Evolutionary conservation across 1,140 invertebrate species (phyloP).

Genomic region (Rhysida immarginata): DNA sequence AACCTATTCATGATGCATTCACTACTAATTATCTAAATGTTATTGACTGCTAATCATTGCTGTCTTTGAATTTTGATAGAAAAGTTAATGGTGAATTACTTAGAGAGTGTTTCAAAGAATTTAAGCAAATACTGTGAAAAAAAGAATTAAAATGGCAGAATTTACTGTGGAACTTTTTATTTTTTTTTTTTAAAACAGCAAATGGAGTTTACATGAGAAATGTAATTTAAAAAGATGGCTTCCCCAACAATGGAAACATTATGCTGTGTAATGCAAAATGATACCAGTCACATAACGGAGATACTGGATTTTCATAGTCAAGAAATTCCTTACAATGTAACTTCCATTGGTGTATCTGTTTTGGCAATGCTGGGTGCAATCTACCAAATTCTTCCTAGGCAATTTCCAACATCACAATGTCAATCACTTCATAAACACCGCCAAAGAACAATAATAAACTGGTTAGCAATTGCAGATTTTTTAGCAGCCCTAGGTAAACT

Average conservation of each 20-base stretch:
- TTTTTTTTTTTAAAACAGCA: no score
- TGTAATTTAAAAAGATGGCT: no score
- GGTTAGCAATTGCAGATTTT: slow-evolving; percentile 59
- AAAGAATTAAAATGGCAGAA: no score
- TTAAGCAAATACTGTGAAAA: no score
- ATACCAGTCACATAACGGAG: neutral
- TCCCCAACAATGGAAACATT: neutral
- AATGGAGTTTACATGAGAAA: no score
- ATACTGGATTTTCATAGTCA: neutral
- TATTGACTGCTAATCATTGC: no score
- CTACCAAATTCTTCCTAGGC: slow-evolving; percentile 42
- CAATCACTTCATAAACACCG: slow-evolving; percentile 39
- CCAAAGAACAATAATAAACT: slow-evolving; percentile 52
- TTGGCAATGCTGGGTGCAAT: slow-evolving; percentile 53
- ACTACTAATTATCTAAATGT: no score
- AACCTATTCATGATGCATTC: no score
- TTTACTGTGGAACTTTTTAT: no score
- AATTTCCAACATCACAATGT: slow-evolving; percentile 25
- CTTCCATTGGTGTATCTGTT: slow-evolving; percentile 51
- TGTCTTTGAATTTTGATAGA: no score
- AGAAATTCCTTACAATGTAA: slow-evolving; percentile 33
- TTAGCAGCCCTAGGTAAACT: slow-evolving; percentile 58
- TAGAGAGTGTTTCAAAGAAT: no score
- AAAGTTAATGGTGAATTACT: no score
- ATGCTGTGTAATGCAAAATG: neutral